phyloP scores from a whole-genome alignment of 1,140 invertebrate genomes.

The Metaphire vulgaris region DNA sequence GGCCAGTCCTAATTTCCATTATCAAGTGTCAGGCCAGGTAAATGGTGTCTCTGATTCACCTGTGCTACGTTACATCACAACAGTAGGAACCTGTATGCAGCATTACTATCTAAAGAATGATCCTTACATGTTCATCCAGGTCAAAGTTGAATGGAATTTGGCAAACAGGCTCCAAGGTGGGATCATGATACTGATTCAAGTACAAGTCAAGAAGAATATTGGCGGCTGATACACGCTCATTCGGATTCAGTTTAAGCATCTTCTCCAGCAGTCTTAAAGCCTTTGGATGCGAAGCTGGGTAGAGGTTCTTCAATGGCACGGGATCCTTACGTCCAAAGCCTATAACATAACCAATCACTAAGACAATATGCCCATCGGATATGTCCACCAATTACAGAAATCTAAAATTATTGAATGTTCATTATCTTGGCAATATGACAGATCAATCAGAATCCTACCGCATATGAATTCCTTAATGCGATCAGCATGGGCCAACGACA shows the following conservation, averaged over 20 bases:
- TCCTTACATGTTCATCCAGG: slow-evolving; percentile 50
- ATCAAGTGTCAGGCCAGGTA: too few species aligned
- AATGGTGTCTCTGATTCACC: too few species aligned
- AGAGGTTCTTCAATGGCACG: slow-evolving; percentile 41
- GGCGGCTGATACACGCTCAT: slow-evolving; percentile 42
- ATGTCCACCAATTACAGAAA: too few species aligned
- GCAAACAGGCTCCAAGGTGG: slow-evolving; percentile 87
- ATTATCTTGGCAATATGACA: too few species aligned
- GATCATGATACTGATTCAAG: slow-evolving; percentile 98
- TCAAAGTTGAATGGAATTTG: slow-evolving; percentile 62
- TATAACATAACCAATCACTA: slow-evolving; percentile 1
- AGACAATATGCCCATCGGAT: too few species aligned
- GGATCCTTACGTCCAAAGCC: slow-evolving; percentile 32
- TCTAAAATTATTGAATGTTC: too few species aligned
- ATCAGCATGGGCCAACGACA: slow-evolving; percentile 40
- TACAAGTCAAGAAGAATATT: slow-evolving; percentile 63
- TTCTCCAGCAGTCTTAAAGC: slow-evolving; percentile 43
- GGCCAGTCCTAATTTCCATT: too few species aligned
- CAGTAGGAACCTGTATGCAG: too few species aligned
- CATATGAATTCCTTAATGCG: slow-evolving; percentile 41
- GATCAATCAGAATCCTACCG: too few species aligned
- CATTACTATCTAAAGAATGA: too few species aligned
- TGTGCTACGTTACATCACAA: too few species aligned
- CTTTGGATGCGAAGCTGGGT: slow-evolving; percentile 45
- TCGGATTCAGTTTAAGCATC: slow-evolving; percentile 46